phyloP scores from a whole-genome alignment of 2,113 vertebrate genomes.

The Dunckerocampus dactyliophorus region DNA sequence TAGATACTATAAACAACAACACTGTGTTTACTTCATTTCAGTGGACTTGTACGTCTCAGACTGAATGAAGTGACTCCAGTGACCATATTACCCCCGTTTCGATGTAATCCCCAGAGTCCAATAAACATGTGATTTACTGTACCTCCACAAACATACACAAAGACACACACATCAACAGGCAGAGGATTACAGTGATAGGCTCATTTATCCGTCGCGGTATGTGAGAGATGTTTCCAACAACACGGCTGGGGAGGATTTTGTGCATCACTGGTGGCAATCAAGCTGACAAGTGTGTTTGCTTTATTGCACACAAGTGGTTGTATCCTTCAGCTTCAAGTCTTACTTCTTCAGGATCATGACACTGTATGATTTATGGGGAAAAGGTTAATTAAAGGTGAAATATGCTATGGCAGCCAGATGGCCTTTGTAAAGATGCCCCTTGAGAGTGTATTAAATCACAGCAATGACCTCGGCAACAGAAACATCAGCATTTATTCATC shows the following conservation, averaged over 20 bases:
- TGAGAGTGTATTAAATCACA: constrained; percentile 20
- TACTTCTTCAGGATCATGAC: constrained; percentile 23
- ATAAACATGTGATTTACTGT: constrained; percentile 7
- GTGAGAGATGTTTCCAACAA: constrained; percentile 55
- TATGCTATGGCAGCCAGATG: constrained; percentile 25
- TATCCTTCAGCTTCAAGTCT: constrained; percentile 31
- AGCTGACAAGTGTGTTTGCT: constrained; percentile 37
- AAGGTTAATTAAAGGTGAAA: constrained; percentile 54
- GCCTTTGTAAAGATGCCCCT: constrained; percentile 22
- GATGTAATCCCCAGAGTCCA: constrained; percentile 7
- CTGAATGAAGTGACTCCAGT: constrained; percentile 5
- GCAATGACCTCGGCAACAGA: constrained; percentile 14
- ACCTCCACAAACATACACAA: constrained; percentile 1
- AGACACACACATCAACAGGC: background rate
- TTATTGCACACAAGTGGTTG: constrained; percentile 36
- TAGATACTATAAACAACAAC: constrained; percentile 8
- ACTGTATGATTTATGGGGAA: constrained; percentile 24
- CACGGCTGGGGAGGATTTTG: constrained; percentile 51
- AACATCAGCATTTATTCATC: constrained; percentile 18
- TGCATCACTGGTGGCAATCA: constrained; percentile 29
- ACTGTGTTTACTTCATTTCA: constrained; percentile 7
- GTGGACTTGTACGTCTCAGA: background rate
- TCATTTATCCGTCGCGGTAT: constrained; percentile 47
- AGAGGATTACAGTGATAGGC: constrained; percentile 48
- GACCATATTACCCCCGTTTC: background rate